Conservation (phyloP, 2,113 vertebrate species). For the Anas platyrhynchos region DNA sequence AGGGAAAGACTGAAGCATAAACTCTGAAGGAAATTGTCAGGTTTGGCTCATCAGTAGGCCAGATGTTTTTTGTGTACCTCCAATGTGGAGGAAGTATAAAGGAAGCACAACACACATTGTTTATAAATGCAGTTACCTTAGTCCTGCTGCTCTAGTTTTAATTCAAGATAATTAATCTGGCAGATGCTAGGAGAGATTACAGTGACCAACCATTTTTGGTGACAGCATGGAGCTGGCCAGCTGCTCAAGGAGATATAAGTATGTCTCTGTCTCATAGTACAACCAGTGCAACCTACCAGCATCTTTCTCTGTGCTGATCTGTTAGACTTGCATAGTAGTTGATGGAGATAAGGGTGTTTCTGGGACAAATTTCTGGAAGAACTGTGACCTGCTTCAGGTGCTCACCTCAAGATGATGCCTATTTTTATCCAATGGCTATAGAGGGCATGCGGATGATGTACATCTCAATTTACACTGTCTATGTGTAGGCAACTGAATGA, state of each 20-base stretch:
- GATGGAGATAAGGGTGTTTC: background rate
- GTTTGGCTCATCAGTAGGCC: background rate
- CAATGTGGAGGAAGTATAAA: background rate
- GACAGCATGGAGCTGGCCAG: background rate
- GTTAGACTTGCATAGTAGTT: background rate
- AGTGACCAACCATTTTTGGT: background rate
- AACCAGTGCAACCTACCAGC: background rate
- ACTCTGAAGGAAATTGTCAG: constrained; percentile 6
- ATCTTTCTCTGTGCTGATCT: background rate
- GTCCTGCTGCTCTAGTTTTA: background rate
- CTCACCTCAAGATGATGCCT: background rate
- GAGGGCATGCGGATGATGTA: background rate
- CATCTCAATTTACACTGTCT: background rate
- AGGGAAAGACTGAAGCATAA: background rate
- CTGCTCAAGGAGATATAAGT: background rate
- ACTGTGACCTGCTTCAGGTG: background rate
- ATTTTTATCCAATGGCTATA: background rate
- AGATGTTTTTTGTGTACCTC: background rate
- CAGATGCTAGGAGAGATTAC: background rate
- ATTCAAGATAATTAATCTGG: background rate
- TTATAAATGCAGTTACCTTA: background rate
- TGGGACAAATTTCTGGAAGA: background rate
- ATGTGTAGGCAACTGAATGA: background rate
- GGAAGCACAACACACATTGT: background rate
- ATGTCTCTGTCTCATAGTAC: background rate